phyloP scores from a whole-genome alignment of 1,140 invertebrate genomes.

The Armadillidium nasatum region DNA sequence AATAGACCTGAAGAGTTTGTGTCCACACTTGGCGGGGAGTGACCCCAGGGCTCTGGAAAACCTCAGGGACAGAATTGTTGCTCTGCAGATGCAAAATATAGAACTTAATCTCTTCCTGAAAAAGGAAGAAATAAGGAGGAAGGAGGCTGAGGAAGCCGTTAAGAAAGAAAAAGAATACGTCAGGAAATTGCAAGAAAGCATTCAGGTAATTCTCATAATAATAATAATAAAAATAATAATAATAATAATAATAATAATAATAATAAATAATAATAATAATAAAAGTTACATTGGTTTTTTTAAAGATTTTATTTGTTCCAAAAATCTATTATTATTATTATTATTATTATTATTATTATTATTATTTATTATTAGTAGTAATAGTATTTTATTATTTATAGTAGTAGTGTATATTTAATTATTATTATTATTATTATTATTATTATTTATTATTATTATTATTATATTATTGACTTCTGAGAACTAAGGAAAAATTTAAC shows the following conservation, averaged over 20 bases:
- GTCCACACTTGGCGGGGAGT: background rate
- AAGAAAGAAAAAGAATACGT: constrained; percentile 1
- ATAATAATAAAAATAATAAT: too few relatives aligned
- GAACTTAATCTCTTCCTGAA: constrained; percentile 6
- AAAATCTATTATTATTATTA: too few relatives aligned
- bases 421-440: too few relatives aligned
- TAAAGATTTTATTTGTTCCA: too few relatives aligned
- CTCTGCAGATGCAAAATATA: background rate
- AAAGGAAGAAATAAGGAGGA: constrained; percentile 3
- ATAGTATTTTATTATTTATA: background rate
- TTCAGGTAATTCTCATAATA: background rate
- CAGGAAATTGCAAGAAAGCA: background rate
- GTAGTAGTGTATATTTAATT: background rate
- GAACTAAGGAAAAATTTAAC: too few relatives aligned
- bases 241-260: too few relatives aligned
- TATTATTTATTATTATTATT: too few relatives aligned
- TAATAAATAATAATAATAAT: too few relatives aligned
- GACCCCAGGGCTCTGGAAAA: background rate
- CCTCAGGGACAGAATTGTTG: background rate
- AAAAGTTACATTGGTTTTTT: too few relatives aligned
- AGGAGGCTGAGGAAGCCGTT: background rate
- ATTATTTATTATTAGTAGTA: background rate
- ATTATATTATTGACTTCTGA: too few relatives aligned
- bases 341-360: too few relatives aligned
- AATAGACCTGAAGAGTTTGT: background rate